Base-by-base conservation (phyloP, 2,888 invertebrate species). In the Idaea biselata region DNA sequence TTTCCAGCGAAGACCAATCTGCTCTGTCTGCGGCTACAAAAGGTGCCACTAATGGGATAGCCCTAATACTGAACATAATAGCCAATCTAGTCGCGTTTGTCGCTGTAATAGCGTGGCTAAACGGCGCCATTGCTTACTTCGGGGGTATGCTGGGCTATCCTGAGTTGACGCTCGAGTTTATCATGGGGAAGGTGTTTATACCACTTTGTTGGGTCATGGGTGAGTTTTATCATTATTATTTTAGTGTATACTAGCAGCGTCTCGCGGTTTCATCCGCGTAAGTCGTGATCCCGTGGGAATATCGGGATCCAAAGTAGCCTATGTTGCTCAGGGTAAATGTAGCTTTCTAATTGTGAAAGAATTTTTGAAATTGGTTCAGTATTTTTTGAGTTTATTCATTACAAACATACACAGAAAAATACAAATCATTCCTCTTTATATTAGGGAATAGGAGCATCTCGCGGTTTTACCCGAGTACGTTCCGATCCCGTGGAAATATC, bases 31-130 rank as follows among this genome's bases (percentile, higher is more conserved):
- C 99, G 0, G 98, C 98, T 0, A 95, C 97, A 0, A 96, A 96
- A 75, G 99, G 99, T 0, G 98, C 98, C 0, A 93, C 94, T 11
- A 94, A 95, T 75, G 98, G 97, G 0, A 95, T 97, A 3, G 93
- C 95, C 0, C 93, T 99, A 2, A 94, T 99, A 11, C 92, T 97
- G 8, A 97, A 97, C 71, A 98, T 99, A 67, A 94, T 97, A 6
- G 97, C 98, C 8, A 99, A 98, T 77, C 93, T 99, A 16, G 95
- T 99, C 0, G 98, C 98, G 0, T 98, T 99, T 79, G 95, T 99
- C 0, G 95, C 99, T 0, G 95, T 98, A 68, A 93, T 99, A 5
- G 95, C 97, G 1, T 97, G 99, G 79, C 72, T 97, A 0, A 97
- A 99, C 86, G 95, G 95, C 0, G 77, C 97, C 0, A 88, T 99